Conservation (phyloP, 2,113 vertebrate genomes). For the Columba livia region DNA sequence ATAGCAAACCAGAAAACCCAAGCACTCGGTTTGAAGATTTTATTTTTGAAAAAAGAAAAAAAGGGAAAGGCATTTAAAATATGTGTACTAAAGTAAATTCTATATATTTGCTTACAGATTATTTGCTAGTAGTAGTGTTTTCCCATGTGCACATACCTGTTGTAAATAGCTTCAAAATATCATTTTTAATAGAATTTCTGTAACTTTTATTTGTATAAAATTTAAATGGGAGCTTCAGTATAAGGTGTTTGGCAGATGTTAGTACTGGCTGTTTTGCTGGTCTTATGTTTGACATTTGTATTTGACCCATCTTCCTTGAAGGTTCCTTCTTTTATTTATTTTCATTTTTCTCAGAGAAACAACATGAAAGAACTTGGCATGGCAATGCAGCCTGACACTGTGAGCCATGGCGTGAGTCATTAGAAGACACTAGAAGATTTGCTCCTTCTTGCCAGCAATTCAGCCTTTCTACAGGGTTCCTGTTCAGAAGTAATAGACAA, state of each 20-base stretch:
- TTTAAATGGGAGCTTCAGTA: slow-evolving; percentile 19
- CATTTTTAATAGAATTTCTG: neutral
- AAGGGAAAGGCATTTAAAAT: neutral
- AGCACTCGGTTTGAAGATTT: neutral
- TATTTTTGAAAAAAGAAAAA: neutral
- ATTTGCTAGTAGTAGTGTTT: neutral
- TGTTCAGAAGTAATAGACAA: neutral
- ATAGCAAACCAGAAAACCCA: neutral
- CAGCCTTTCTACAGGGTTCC: slow-evolving; percentile 14
- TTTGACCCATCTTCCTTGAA: neutral
- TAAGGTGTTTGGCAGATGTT: neutral
- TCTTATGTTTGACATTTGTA: neutral
- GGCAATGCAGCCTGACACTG: slow-evolving; percentile 31
- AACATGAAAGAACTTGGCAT: slow-evolving; percentile 51
- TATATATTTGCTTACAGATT: neutral
- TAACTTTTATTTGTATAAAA: slow-evolving; percentile 40
- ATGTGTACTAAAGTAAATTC: neutral
- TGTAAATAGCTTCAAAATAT: neutral
- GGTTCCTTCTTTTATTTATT: neutral
- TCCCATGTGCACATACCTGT: neutral
- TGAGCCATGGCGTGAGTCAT: slow-evolving; percentile 7
- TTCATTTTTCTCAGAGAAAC: slow-evolving; percentile 58
- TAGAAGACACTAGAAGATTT: neutral
- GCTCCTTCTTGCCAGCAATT: slow-evolving; percentile 16
- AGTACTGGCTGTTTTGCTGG: neutral